Evolutionary conservation across 2,797 vertebrate genomes (phyloP).

Genomic region (Onychomys arenicola): DNA sequence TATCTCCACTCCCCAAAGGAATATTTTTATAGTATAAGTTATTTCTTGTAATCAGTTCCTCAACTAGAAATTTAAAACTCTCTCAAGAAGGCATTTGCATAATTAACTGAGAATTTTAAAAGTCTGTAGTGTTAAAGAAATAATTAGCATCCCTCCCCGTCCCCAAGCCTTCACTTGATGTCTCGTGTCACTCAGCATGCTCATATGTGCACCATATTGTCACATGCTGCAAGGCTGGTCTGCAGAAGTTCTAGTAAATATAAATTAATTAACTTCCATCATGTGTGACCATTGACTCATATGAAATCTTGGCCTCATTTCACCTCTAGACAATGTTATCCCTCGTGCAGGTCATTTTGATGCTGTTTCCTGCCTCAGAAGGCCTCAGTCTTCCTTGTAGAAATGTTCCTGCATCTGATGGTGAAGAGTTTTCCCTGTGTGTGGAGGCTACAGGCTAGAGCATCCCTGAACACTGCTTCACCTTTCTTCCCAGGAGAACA

Average conservation of each 20-base stretch:
- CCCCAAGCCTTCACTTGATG: neutral
- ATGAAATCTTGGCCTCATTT: neutral
- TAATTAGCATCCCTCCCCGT: neutral
- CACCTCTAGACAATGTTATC: neutral
- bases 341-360: neutral
- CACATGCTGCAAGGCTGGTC: neutral
- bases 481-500: neutral
- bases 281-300: neutral
- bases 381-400: neutral
- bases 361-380: neutral
- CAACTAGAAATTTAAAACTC: constrained; percentile 32
- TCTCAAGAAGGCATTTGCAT: neutral
- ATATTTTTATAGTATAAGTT: neutral
- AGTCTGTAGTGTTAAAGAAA: neutral
- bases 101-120: constrained; percentile 10
- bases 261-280: neutral
- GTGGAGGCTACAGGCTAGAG: neutral
- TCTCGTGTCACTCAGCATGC: neutral
- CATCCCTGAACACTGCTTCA: neutral
- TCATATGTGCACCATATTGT: neutral
- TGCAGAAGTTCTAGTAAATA: neutral
- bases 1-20: neutral
- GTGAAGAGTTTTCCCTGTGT: neutral
- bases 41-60: neutral
- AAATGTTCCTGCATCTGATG: neutral